Base-by-base conservation (phyloP, 2,113 vertebrate species). In the Phalacrocorax aristotelis region DNA sequence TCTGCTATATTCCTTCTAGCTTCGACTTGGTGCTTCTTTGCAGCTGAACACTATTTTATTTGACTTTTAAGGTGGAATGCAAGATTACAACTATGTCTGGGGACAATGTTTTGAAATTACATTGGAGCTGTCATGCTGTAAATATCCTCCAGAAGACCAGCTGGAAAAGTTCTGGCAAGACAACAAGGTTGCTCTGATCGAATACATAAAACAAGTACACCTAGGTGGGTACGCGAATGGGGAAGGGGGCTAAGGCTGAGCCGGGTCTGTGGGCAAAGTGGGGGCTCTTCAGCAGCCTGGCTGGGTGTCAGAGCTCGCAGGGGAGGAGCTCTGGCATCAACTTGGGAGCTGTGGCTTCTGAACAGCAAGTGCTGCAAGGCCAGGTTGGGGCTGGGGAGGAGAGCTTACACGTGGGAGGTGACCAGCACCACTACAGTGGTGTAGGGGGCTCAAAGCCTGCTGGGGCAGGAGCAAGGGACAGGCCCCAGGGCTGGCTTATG, bases 71-170 rank as follows among this genome's bases (percentile, higher is more conserved):
- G 99, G 99, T 95, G 99, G 99, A 74, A 99, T 99, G 99, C 99
- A 99, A 98, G 99, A 99, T 97, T 99, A 99, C 95, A 99, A 99
- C 98, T 99, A 99, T 5, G 68, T 99, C 94, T 99, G 98, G 99
- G 98, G 97, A 83, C 99, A 99, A 81, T 99, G 99, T 96, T 98
- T 99, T 89, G 99, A 99, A 97, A 96, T 99, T 71, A 99, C 99
- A 0, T 66, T 99, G 95, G 99, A 99, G 75, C 55, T 99, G 87
- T 99, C 99, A 2, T 99, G 99, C 98, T 99, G 99, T 79, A 99
- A 99, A 98, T 99, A 98, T 68, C 99, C 99, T 95, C 98, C 98
- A 9, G 96, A 66, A 77, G 29, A 88, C 2, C 86, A 98, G 46
- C 98, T 99, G 87, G 97, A 98, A 32, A 81, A 86, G 34, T 98